Evolutionary conservation across 2,113 vertebrate species (phyloP), one percentile per base, ranked within the genome.

Genomic region (Spilogale gracilis): DNA sequence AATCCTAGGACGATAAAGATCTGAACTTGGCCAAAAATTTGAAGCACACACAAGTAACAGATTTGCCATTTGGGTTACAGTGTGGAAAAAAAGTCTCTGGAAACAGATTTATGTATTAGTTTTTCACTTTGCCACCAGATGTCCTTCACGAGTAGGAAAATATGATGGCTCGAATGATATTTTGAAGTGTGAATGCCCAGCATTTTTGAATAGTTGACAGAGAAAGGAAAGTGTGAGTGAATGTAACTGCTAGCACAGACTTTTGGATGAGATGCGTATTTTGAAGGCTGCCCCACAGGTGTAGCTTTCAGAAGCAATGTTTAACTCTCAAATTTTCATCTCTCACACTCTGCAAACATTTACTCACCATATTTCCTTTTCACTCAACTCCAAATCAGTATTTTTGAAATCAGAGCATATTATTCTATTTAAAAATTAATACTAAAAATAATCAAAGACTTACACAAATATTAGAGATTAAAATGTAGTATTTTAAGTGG

Each of bases 101-200:
- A 97, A 98, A 96, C 95, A 97, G 96, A 97, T 95, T 98, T 91
- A 95, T 97, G 85, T 63, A 45, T 73, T 97, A 97, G 74, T 97
- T 98, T 97, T 97, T 73, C 84, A 2, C 50, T 97, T 98, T 96
- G 98, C 99, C 98, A 98, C 98, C 98, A 99, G 99, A 97, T 99
- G 99, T 98, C 99, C 96, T 83, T 97, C 98, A 94, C 13, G 98
- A 98, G 99, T 98, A 98, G 98, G 97, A 98, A 99, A 99, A 98
- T 92, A 89, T 87, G 96, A 89, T 84, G 97, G 88, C 80, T 83
- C 4, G 58, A 83, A 7, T 65, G 50, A 27, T 87, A 58, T 89
- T 90, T 94, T 85, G 89, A 89, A 96, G 45, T 71, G 25, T n/a
- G 94, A 63, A 87, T 94, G 95, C 85, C 69, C 96, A 90, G 94